Conservation (phyloP, 2,113 vertebrate species). For the Tiliqua scincoides region DNA sequence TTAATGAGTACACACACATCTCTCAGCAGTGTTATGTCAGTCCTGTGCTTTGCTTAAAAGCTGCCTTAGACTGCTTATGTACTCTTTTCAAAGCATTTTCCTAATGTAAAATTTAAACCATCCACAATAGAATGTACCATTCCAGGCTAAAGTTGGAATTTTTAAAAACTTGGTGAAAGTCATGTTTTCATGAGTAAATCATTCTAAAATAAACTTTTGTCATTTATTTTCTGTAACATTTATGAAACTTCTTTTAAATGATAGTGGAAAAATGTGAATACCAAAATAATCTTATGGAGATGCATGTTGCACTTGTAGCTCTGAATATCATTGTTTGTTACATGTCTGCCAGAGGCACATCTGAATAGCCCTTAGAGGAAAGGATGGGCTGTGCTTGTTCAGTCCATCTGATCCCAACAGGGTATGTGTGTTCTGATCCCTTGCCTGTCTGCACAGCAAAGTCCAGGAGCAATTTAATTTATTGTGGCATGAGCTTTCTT, state of each 20-base stretch:
- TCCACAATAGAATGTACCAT: conserved; percentile 69
- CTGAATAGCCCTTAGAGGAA: not conserved
- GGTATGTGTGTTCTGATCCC: not conserved
- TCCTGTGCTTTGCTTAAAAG: conserved; percentile 80
- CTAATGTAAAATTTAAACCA: conserved; percentile 74
- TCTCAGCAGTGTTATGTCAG: conserved; percentile 81
- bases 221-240: not conserved
- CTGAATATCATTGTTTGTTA: conserved; percentile 10
- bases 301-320: not conserved
- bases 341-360: not conserved
- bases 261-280: not conserved
- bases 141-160: conserved; percentile 59
- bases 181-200: conserved; percentile 31
- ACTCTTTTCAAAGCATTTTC: conserved; percentile 79
- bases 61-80: conserved; percentile 68
- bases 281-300: not conserved
- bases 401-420: not conserved
- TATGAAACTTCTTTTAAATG: not conserved
- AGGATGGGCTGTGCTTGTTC: not conserved
- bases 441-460: conserved; percentile 6
- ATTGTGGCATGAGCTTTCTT: not conserved
- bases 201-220: conserved; percentile 43
- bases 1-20: conserved; percentile 86
- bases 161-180: conserved; percentile 34
- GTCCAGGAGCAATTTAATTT: not conserved